A percentile compares a stretch with the other conserved stretches of the same genome.
These are phyloP conservation scores for Drosophila mayri DNA, from an alignment of 1,140 invertebrate genomes.

Conservation along the genomic window DNA sequence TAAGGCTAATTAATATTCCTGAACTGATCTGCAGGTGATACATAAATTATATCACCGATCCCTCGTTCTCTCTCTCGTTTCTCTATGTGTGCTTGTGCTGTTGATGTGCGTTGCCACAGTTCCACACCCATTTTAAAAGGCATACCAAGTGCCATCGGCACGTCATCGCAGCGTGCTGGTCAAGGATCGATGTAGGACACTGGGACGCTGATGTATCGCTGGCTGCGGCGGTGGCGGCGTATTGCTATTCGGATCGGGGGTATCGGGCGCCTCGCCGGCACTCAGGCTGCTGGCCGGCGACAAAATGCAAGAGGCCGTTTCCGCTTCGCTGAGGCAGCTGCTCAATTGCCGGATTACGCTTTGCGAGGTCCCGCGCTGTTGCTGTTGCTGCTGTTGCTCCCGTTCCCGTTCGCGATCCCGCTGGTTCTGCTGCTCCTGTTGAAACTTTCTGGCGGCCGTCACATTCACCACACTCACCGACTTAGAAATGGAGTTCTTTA, in stretches of 20 bases:
- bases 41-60: constrained; percentile 9
- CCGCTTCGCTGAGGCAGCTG: constrained; percentile 50
- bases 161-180: constrained; percentile 62
- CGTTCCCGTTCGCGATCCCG: constrained; percentile 15
- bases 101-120: constrained; percentile 39
- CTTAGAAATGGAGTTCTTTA: constrained; percentile 86
- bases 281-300: constrained; percentile 57
- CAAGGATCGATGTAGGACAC: constrained; percentile 57
- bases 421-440: constrained; percentile 51
- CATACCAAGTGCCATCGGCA: constrained; percentile 41
- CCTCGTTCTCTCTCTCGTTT: not conserved
- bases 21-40: not conserved
- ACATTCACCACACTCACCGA: constrained; percentile 83
- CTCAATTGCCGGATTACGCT: constrained; percentile 51
- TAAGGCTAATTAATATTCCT: not conserved
- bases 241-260: constrained; percentile 50
- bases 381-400: constrained; percentile 11
- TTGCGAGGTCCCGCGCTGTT: not conserved
- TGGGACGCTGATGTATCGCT: constrained; percentile 33
- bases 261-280: constrained; percentile 45
- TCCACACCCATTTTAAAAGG: constrained; percentile 48
- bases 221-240: constrained; percentile 38
- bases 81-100: constrained; percentile 15
- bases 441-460: constrained; percentile 73
- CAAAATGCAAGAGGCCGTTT: constrained; percentile 42